Percentiles rank a stretch among this genome's conserved stretches.
phyloP scores from a whole-genome alignment of 2,888 invertebrate genomes.

The Volucella inanis region DNA sequence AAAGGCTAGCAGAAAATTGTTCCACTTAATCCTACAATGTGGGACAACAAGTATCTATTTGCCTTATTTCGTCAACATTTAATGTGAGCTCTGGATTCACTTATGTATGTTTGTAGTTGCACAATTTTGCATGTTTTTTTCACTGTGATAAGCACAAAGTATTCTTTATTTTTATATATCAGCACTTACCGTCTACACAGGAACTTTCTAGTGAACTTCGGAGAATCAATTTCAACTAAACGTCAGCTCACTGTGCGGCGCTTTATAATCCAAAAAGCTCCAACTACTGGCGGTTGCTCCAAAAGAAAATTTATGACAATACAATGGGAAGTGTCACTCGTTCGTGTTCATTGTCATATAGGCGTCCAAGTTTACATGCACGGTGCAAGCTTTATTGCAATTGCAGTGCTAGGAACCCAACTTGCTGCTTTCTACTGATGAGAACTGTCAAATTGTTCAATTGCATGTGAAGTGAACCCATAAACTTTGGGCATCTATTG shows the following conservation, averaged over 20 bases:
- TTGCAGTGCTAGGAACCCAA: too few species aligned
- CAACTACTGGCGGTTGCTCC: constrained; percentile 9
- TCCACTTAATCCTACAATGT: not conserved
- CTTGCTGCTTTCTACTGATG: too few species aligned
- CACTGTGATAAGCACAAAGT: constrained; percentile 8
- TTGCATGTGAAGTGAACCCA: too few species aligned
- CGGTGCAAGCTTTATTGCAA: too few species aligned
- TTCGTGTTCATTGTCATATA: too few species aligned
- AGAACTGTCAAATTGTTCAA: too few species aligned
- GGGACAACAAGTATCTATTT: not conserved
- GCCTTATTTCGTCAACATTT: not conserved
- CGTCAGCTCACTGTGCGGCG: constrained; percentile 16
- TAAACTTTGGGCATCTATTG: too few species aligned
- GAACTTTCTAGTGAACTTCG: constrained; percentile 43
- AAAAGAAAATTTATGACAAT: not conserved
- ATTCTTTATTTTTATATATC: constrained; percentile 1
- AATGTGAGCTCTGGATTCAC: not conserved
- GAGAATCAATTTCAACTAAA: constrained; percentile 67
- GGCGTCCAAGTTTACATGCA: too few species aligned
- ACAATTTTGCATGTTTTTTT: not conserved
- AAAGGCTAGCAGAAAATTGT: constrained; percentile 6
- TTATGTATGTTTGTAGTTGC: not conserved
- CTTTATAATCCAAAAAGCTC: constrained; percentile 64
- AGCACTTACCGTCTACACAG: constrained; percentile 45
- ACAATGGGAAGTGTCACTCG: too few species aligned